Conservation (phyloP, 1,140 invertebrate genomes). For the Vanessa atalanta region DNA sequence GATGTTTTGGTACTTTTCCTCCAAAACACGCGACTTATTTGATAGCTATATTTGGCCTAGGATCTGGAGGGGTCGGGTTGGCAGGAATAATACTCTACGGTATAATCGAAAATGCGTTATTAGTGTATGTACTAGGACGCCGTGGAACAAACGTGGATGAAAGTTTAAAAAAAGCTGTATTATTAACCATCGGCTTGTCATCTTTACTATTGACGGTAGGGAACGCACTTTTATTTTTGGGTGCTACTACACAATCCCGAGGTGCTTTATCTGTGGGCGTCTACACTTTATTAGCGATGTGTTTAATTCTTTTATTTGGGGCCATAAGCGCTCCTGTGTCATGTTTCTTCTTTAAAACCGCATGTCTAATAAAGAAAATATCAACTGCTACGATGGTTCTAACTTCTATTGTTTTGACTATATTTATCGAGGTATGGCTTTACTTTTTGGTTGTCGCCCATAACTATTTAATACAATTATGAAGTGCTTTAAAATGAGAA, state of each 20-base stretch:
- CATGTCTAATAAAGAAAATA: constrained; percentile 48
- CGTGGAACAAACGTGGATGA: constrained; percentile 30
- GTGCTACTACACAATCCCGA: constrained; percentile 27
- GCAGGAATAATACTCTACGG: constrained; percentile 51
- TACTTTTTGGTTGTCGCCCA: constrained; percentile 52
- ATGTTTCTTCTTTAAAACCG: constrained; percentile 43
- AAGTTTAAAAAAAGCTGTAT: constrained; percentile 46
- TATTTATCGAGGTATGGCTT: constrained; percentile 52
- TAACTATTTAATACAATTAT: constrained; percentile 32
- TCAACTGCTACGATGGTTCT: constrained; percentile 33
- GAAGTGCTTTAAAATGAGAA: neutral
- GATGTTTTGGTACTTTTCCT: constrained; percentile 48
- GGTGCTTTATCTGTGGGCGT: constrained; percentile 27
- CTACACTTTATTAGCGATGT: constrained; percentile 44
- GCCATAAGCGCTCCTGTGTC: constrained; percentile 40
- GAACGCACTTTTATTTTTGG: constrained; percentile 45
- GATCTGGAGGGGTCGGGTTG: constrained; percentile 40
- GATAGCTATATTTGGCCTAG: constrained; percentile 53
- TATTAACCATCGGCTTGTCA: constrained; percentile 46
- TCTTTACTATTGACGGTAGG: constrained; percentile 47
- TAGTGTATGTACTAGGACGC: constrained; percentile 24
- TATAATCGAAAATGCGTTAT: constrained; percentile 43
- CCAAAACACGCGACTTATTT: constrained; percentile 49
- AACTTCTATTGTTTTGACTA: constrained; percentile 28
- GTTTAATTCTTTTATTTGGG: constrained; percentile 33